Conservation (phyloP, 2,888 invertebrate genomes). For the Athrips mouffetella region DNA sequence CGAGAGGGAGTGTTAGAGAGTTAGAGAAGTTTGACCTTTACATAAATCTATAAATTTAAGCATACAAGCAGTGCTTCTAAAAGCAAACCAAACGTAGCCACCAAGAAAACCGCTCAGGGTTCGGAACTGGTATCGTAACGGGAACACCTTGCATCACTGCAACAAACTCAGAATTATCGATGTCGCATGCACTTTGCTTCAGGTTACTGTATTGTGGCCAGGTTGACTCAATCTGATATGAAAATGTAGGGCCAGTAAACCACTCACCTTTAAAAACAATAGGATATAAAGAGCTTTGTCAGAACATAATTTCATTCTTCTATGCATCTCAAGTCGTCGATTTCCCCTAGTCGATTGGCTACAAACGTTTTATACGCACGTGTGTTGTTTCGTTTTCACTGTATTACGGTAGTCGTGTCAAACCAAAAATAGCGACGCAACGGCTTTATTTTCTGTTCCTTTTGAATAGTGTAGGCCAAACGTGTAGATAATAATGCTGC, state of each 20-base stretch:
- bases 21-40: neutral
- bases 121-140: neutral
- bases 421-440: conserved; percentile 13
- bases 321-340: conserved; percentile 1
- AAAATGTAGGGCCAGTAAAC: conserved; percentile 11
- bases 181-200: too few relatives aligned
- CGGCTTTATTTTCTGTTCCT: conserved; percentile 10
- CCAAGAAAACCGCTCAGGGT: conserved; percentile 17
- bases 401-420: conserved; percentile 16
- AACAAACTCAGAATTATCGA: neutral
- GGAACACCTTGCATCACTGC: neutral
- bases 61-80: conserved; percentile 11
- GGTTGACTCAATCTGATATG: neutral
- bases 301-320: conserved; percentile 19
- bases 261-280: conserved; percentile 5
- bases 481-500: conserved; percentile 17
- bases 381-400: conserved; percentile 10
- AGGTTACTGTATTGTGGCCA: neutral
- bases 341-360: conserved; percentile 2
- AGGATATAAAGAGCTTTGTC: conserved; percentile 1
- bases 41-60: conserved; percentile 12
- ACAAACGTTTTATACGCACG: conserved; percentile 14
- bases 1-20: too few relatives aligned
- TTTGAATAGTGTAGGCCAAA: conserved; percentile 14
- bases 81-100: conserved; percentile 16